Evolutionary conservation across 2,113 vertebrate species (phyloP), one percentile per base, ranked within the genome.

Genomic region (Tricholaema leucomelas): DNA sequence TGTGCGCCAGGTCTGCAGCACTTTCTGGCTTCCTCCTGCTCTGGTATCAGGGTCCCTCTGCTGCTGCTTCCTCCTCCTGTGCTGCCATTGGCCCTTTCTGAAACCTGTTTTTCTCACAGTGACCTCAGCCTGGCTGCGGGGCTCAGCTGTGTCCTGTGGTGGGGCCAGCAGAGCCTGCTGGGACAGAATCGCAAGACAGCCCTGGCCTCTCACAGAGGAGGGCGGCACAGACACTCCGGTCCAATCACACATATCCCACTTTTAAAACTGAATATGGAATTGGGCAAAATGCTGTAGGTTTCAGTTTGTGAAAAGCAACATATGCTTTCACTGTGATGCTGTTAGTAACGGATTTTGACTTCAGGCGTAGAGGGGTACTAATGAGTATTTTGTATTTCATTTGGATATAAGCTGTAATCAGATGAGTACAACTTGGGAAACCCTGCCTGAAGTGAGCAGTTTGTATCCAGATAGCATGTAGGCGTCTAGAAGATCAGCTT

Each of bases 301-400:
- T 92, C 42, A 89, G 7, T 75, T 87, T 89, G 82, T 76, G 81
- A 94, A 89, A 92, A 89, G 25, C 74, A 81, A 30, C 81, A 78
- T 81, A 80, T 67, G 90, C 61, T 82, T 92, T 36, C 72, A 56
- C 71, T 46, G 63, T 56, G 24, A 35, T 73, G 15, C 25, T 85
- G 58, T 81, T 93, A 72, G 79, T 81, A 36, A 69, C 3, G 8
- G 69, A 46, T 58, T 85, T 82, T 92, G 63, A 85, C 91, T 85
- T 85, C 46, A 88, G 78, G 76, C 85, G 63, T 79, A 3, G 35
- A 30, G 44, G 67, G 59, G 24, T 52, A 21, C 71, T 91, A 35
- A 75, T 79, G 58, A 85, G 48, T 56, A 36, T 46, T 60, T 24
- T 1, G 3, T 35, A 23, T 42, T 72, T 81, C n/a, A 15, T 81